Evolutionary conservation across 2,888 invertebrate species (phyloP).

Genomic region (Helleia helle): DNA sequence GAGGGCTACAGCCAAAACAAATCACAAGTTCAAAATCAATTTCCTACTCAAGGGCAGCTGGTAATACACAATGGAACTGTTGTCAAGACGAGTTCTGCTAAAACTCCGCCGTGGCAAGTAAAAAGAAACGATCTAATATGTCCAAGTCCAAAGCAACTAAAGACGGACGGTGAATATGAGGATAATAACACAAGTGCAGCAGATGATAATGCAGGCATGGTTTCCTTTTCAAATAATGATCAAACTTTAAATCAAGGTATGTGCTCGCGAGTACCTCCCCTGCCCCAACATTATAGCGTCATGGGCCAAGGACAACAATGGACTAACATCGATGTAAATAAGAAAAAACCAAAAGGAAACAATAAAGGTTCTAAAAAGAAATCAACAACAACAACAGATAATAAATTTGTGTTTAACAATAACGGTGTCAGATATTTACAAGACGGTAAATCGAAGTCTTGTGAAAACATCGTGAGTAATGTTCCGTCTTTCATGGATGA

Average conservation of each 20-base stretch:
- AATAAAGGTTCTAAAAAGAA: slow-evolving; percentile 70
- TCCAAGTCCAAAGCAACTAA: slow-evolving; percentile 46
- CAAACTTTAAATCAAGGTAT: slow-evolving; percentile 56
- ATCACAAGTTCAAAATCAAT: slow-evolving; percentile 40
- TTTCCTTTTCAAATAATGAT: slow-evolving; percentile 46
- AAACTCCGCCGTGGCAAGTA: slow-evolving; percentile 76
- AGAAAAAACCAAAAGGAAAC: slow-evolving; percentile 75
- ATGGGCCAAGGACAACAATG: slow-evolving; percentile 62
- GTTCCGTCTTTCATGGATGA: slow-evolving; percentile 92
- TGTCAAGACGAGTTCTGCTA: slow-evolving; percentile 64
- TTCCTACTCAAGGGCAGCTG: slow-evolving; percentile 51
- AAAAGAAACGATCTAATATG: slow-evolving; percentile 54
- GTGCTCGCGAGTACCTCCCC: slow-evolving; percentile 81
- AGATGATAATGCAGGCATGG: slow-evolving; percentile 48
- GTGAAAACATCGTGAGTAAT: slow-evolving; percentile 61
- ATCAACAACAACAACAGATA: slow-evolving; percentile 35
- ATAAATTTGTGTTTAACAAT: slow-evolving; percentile 41
- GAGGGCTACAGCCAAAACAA: slow-evolving; percentile 48
- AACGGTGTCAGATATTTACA: slow-evolving; percentile 49
- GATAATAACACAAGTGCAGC: slow-evolving; percentile 45
- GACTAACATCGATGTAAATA: slow-evolving; percentile 46
- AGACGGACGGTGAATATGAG: slow-evolving; percentile 53
- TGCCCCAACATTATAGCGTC: slow-evolving; percentile 78
- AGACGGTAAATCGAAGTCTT: slow-evolving; percentile 53
- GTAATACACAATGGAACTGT: slow-evolving; percentile 66